A percentile compares a stretch with the other conserved stretches of the same genome.
Evolutionary conservation across 2,113 vertebrate genomes (phyloP).

Genomic region (Oreochromis aureus): DNA sequence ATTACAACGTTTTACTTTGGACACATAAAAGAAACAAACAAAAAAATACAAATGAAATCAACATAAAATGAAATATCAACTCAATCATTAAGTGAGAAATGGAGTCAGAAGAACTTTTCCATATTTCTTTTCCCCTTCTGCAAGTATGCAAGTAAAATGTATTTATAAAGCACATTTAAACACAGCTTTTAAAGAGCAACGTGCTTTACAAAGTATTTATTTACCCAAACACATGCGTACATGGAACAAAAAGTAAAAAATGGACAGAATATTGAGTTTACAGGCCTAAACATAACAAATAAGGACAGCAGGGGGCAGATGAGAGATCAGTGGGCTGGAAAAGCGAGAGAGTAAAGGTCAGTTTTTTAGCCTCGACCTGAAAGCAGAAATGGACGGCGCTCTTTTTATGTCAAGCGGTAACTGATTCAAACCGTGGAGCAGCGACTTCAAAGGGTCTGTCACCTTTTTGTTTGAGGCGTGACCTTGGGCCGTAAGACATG

Average conservation of each 20-base stretch:
- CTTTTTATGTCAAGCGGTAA: neutral
- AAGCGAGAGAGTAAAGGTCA: neutral
- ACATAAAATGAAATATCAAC: neutral
- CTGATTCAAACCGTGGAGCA: neutral
- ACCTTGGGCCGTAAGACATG: neutral
- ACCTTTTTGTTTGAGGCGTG: neutral
- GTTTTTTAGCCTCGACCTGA: neutral
- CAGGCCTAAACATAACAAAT: neutral
- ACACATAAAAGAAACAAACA: neutral
- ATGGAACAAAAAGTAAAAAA: neutral
- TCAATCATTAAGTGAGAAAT: neutral
- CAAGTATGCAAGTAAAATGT: neutral
- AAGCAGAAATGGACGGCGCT: neutral
- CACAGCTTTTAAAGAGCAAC: neutral
- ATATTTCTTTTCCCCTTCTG: neutral
- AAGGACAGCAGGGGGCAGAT: accelerated
- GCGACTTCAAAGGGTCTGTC: neutral
- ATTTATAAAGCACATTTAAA: neutral
- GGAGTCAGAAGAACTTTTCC: neutral
- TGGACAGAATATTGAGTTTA: neutral
- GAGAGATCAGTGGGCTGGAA: neutral
- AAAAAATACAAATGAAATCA: neutral
- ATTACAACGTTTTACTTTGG: neutral
- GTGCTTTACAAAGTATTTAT: neutral
- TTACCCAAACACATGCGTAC: neutral